phyloP scores from a whole-genome alignment of 1,140 invertebrate species.

The Hycleus phaleratus region DNA sequence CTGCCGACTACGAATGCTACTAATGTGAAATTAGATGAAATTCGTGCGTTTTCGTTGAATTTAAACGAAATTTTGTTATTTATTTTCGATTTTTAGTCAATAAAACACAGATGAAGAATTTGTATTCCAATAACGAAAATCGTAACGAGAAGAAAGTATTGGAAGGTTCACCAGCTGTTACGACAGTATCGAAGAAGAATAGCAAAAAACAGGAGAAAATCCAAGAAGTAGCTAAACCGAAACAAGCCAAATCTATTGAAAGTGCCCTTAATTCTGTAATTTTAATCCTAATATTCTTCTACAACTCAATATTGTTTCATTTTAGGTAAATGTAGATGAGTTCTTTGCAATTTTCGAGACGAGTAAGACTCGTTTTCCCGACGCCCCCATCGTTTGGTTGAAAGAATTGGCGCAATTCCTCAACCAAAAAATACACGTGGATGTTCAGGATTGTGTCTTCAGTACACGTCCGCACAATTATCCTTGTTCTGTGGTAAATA shows the following conservation, averaged over 20 bases:
- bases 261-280: constrained; percentile 53
- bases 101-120: constrained; percentile 33
- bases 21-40: constrained; percentile 53
- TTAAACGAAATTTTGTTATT: background rate
- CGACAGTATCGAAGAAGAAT: constrained; percentile 33
- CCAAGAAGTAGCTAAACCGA: constrained; percentile 46
- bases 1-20: constrained; percentile 42
- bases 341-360: constrained; percentile 46
- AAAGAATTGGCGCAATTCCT: constrained; percentile 55
- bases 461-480: constrained; percentile 43
- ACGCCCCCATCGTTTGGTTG: constrained; percentile 53
- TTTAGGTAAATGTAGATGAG: constrained; percentile 52
- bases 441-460: constrained; percentile 53
- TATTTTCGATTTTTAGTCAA: constrained; percentile 31
- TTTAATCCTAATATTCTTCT: constrained; percentile 23
- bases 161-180: constrained; percentile 12
- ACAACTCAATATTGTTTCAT: too few species aligned
- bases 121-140: constrained; percentile 40
- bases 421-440: constrained; percentile 53
- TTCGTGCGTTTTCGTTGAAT: constrained; percentile 45
- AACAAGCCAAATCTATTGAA: constrained; percentile 58
- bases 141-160: constrained; percentile 37
- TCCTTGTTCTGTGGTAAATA: constrained; percentile 39
- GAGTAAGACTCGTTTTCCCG: constrained; percentile 50
- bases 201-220: constrained; percentile 45